Percentiles rank a stretch among this genome's conserved stretches.
phyloP scores from a whole-genome alignment of 2,113 vertebrate genomes.

The Misgurnus anguillicaudatus region DNA sequence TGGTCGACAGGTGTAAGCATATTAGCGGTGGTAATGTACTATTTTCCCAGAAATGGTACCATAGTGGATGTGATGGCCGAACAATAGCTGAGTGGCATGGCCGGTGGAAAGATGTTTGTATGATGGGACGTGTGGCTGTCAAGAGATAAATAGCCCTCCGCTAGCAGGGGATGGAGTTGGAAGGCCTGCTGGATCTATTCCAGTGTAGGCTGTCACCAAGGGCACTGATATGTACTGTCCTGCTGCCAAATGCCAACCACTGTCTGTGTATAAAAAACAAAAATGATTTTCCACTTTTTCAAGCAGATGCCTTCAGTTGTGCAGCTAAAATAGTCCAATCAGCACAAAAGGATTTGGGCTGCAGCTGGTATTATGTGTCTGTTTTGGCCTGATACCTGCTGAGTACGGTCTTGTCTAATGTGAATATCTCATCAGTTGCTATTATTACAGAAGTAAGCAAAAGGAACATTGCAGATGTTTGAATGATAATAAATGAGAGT shows the following conservation, averaged over 20 bases:
- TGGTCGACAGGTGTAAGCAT: conserved; percentile 46
- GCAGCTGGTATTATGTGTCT: conserved; percentile 21
- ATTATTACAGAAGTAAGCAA: neutral
- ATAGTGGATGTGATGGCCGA: conserved; percentile 33
- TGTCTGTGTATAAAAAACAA: neutral
- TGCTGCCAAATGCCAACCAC: conserved; percentile 43
- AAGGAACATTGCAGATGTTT: neutral
- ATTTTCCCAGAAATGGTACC: conserved; percentile 17
- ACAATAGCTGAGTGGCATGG: conserved; percentile 42
- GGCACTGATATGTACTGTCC: conserved; percentile 31
- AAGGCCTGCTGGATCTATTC: conserved; percentile 39
- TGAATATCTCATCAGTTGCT: conserved; percentile 2
- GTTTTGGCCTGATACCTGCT: conserved; percentile 14
- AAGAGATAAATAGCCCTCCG: conserved; percentile 51
- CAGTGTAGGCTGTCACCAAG: conserved; percentile 41
- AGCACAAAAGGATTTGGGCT: conserved; percentile 20
- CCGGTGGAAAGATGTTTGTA: conserved; percentile 47
- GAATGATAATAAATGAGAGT: neutral
- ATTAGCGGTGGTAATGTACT: conserved; percentile 29
- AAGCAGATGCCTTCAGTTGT: neutral
- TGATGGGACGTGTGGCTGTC: conserved; percentile 49
- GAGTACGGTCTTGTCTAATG: neutral
- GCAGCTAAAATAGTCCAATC: conserved; percentile 23
- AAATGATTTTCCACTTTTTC: conserved; percentile 7
- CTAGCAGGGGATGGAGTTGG: conserved; percentile 9